Conservation (phyloP, 2,888 invertebrate species). For the Epinotia ramella region DNA sequence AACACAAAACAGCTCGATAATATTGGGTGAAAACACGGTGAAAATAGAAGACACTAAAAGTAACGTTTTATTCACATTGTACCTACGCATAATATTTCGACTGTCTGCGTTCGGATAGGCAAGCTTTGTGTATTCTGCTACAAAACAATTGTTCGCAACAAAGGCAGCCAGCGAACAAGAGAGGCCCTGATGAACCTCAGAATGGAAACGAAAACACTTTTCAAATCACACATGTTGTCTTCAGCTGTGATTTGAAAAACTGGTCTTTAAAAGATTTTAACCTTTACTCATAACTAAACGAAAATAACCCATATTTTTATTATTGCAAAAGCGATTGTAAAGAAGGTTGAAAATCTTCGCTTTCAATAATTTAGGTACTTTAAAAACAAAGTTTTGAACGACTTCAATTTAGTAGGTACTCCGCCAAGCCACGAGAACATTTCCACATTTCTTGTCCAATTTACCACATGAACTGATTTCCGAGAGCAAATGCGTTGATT, state of each 20-base stretch:
- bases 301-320: too few relatives aligned
- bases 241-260: constrained; percentile 46
- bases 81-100: constrained; percentile 27
- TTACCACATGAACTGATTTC: too few relatives aligned
- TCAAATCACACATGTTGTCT: constrained; percentile 4
- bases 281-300: too few relatives aligned
- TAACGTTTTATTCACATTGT: constrained; percentile 18
- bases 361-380: too few relatives aligned
- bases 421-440: too few relatives aligned
- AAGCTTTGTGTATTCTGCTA: constrained; percentile 35
- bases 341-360: constrained; percentile 47
- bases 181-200: constrained; percentile 35
- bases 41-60: constrained; percentile 8
- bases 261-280: constrained; percentile 43
- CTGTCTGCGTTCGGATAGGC: constrained; percentile 35
- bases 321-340: constrained; percentile 48
- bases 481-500: too few relatives aligned
- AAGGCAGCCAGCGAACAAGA: constrained; percentile 39
- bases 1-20: constrained; percentile 2
- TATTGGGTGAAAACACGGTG: not conserved
- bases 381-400: too few relatives aligned
- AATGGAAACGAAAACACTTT: constrained; percentile 29
- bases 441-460: too few relatives aligned
- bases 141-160: constrained; percentile 42
- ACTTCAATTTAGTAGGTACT: too few relatives aligned